Evolutionary conservation across 2,888 invertebrate genomes (phyloP), one percentile per base, ranked within the genome.

Genomic region (Folsomia candida): DNA sequence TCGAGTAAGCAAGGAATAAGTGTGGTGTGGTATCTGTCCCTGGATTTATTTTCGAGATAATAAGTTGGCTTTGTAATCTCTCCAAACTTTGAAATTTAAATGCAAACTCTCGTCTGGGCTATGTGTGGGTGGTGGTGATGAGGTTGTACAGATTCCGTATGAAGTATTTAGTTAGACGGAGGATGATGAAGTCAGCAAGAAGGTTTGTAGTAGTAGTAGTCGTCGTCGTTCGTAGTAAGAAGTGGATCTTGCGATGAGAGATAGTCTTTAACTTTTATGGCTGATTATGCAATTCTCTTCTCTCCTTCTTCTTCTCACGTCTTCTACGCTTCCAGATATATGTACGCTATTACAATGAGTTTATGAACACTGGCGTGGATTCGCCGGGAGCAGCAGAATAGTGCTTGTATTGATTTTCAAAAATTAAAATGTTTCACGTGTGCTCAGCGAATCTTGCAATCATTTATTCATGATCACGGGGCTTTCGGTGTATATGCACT

Each of bases 381-480:
- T n/a, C n/a, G n/a, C n/a, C n/a, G 54, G 4, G 37, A 37, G 37
- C 6, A 37, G 14, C 6, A 37, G 37, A 37, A 9, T 54, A 54
- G 6, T 20, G 54, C 4, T 54, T 54, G 54, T 54, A 20, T 54
- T 4, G 20, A 54, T 54, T 54, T 47, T 47, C 47, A 54, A 14
- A 54, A 54, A 14, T 54, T 64, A 24, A 37, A 64, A 14, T 51
- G 28, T 51, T 64, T 26, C 60, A 60, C 25, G 18, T 18, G 60
- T 60, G 57, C 6, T 28, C 9, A 26, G 28, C 63, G 4, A 18
- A 54, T 22, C 20, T 54, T 54, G n/a, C 6, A 37, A 37, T 37
- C 51, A 64, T 26, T 64, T 64, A 64, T 64, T 64, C 63, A 64
- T 37, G 63, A 37, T 64, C 63, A 64, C 63, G 51, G 3, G 51